Evolutionary conservation across 2,113 vertebrate genomes (phyloP).

Genomic region (Capricornis sumatraensis): DNA sequence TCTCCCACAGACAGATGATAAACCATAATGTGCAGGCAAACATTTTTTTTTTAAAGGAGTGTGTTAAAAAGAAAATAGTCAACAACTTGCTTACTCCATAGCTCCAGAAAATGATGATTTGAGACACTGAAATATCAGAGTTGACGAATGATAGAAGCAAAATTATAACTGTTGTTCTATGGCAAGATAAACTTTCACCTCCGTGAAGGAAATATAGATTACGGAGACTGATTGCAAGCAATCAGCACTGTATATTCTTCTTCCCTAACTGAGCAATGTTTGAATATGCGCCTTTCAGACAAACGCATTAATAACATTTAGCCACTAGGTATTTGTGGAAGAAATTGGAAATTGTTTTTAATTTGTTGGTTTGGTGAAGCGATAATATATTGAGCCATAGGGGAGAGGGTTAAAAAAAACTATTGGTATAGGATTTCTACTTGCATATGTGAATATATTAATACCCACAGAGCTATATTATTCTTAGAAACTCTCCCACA

Average conservation of each 20-base stretch:
- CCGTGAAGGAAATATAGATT: constrained; percentile 78
- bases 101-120: constrained; percentile 69
- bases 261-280: constrained; percentile 80
- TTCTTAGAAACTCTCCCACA: background rate
- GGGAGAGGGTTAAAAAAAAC: constrained; percentile 1
- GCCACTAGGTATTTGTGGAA: constrained; percentile 77
- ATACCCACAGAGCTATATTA: background rate
- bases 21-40: constrained; percentile 75
- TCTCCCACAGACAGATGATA: constrained; percentile 75
- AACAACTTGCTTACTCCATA: constrained; percentile 72
- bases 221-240: constrained; percentile 76
- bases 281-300: constrained; percentile 75
- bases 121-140: constrained; percentile 72
- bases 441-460: constrained; percentile 68
- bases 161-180: constrained; percentile 77
- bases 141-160: constrained; percentile 76
- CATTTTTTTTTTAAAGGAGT: constrained; percentile 64
- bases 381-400: constrained; percentile 54
- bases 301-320: constrained; percentile 83
- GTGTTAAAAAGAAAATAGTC: constrained; percentile 67
- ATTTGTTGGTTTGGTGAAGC: constrained; percentile 78
- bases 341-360: constrained; percentile 79
- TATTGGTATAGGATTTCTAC: constrained; percentile 37
- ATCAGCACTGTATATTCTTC: constrained; percentile 74
- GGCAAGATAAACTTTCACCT: constrained; percentile 80